Percentiles rank a stretch among this genome's conserved stretches.
Conservation (phyloP, 2,113 vertebrate species). For the Oriolus oriolus region DNA sequence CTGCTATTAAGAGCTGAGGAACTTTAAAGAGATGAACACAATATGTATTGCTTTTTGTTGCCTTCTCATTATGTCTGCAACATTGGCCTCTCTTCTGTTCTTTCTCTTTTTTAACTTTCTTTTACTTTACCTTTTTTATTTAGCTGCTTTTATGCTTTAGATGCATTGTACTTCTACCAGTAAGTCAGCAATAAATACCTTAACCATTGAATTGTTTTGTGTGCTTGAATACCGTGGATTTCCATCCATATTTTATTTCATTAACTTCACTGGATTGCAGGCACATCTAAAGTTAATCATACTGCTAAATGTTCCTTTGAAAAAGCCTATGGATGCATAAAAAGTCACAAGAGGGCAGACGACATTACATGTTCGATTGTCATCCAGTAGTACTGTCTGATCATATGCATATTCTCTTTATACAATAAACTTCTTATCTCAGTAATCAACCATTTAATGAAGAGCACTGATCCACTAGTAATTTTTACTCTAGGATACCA, state of each 20-base stretch:
- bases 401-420: neutral
- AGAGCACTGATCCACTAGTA: neutral
- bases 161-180: neutral
- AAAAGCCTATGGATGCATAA: neutral
- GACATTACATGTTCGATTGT: neutral
- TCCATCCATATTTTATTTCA: neutral
- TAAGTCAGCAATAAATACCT: neutral
- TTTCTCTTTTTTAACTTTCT: neutral
- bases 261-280: neutral
- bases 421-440: neutral
- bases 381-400: neutral
- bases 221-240: neutral
- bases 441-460: neutral
- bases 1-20: slow-evolving; percentile 1
- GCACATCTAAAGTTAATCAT: neutral
- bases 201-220: neutral
- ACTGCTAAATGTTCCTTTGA: neutral
- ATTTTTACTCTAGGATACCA: neutral
- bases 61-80: neutral
- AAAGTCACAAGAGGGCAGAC: neutral
- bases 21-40: slow-evolving; percentile 33
- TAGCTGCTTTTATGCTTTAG: neutral
- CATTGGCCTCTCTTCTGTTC: neutral
- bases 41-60: neutral
- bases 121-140: neutral